Evolutionary conservation across 2,888 invertebrate genomes (phyloP).

Genomic region (Rhingia campestris): DNA sequence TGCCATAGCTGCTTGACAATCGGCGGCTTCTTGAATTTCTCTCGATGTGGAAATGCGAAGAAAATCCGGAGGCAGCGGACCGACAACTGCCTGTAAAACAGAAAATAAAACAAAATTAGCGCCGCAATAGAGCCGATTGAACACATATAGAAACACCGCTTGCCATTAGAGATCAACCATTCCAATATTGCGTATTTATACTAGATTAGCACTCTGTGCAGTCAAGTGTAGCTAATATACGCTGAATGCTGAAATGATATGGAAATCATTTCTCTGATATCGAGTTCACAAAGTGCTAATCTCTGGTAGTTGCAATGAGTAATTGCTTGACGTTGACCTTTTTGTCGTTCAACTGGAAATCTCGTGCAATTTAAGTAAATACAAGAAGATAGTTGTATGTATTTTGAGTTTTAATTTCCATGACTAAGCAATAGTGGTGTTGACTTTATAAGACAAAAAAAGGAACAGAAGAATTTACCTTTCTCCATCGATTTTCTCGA

Average conservation of each 20-base stretch:
- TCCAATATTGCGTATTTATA: slow-evolving; percentile 1
- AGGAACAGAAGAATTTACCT: slow-evolving; percentile 63
- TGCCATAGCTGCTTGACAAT: slow-evolving; percentile 78
- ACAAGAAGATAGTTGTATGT: background rate
- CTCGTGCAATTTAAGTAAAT: background rate
- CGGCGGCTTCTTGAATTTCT: slow-evolving; percentile 77
- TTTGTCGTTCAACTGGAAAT: background rate
- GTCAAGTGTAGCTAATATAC: slow-evolving; percentile 32
- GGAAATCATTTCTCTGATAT: slow-evolving; percentile 14
- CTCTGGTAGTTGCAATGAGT: slow-evolving; percentile 24
- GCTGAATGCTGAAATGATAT: slow-evolving; percentile 26
- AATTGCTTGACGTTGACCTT: slow-evolving; percentile 22
- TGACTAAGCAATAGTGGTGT: slow-evolving; percentile 25
- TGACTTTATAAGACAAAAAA: background rate
- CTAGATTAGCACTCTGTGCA: slow-evolving; percentile 22
- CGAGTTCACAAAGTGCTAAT: slow-evolving; percentile 28
- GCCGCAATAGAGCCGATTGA: background rate
- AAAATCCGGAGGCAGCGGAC: slow-evolving; percentile 78
- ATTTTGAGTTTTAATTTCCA: background rate
- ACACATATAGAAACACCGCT: slow-evolving; percentile 1
- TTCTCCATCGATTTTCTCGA: slow-evolving; percentile 76
- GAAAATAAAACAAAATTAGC: slow-evolving; percentile 17
- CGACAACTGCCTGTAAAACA: slow-evolving; percentile 76
- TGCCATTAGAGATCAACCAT: background rate
- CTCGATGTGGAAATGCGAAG: slow-evolving; percentile 77